phyloP scores from a whole-genome alignment of 2,888 invertebrate genomes.

The Diarsia rubi region DNA sequence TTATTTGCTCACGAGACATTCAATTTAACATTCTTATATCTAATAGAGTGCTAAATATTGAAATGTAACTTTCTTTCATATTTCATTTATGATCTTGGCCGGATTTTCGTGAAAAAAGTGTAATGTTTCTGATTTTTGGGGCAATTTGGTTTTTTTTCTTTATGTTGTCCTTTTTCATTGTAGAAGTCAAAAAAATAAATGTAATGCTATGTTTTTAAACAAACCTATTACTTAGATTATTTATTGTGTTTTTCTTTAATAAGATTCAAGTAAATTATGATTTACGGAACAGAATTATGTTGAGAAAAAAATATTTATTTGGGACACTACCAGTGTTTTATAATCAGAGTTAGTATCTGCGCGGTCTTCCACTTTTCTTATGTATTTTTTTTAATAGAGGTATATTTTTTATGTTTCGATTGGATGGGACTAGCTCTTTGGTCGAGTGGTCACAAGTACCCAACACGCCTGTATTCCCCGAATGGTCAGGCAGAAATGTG shows the following conservation, averaged over 20 bases:
- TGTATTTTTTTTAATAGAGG: background rate
- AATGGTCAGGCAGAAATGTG: no score
- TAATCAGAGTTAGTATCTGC: no score
- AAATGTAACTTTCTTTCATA: conserved; percentile 36
- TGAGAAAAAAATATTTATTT: conserved; percentile 8
- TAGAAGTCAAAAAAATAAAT: conserved; percentile 12
- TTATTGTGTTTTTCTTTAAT: conserved; percentile 25
- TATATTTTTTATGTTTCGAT: background rate
- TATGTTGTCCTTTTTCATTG: conserved; percentile 21
- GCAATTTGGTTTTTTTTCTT: conserved; percentile 21
- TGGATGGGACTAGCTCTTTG: no score
- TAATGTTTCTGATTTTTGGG: conserved; percentile 30
- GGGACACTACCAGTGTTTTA: conserved; percentile 5
- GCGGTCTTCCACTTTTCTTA: background rate
- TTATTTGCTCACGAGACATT: conserved; percentile 61
- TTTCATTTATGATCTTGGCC: conserved; percentile 20
- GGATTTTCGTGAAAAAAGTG: conserved; percentile 30
- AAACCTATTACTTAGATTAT: conserved; percentile 40
- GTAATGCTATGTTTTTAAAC: conserved; percentile 11
- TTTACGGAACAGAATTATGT: background rate
- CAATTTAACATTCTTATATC: conserved; percentile 48
- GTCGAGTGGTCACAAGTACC: no score
- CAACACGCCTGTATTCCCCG: no score
- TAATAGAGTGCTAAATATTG: conserved; percentile 59
- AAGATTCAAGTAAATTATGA: conserved; percentile 21